Percentiles rank a stretch among this genome's conserved stretches.
phyloP scores from a whole-genome alignment of 1,140 invertebrate genomes.

The Himalopsyche phryganea region DNA sequence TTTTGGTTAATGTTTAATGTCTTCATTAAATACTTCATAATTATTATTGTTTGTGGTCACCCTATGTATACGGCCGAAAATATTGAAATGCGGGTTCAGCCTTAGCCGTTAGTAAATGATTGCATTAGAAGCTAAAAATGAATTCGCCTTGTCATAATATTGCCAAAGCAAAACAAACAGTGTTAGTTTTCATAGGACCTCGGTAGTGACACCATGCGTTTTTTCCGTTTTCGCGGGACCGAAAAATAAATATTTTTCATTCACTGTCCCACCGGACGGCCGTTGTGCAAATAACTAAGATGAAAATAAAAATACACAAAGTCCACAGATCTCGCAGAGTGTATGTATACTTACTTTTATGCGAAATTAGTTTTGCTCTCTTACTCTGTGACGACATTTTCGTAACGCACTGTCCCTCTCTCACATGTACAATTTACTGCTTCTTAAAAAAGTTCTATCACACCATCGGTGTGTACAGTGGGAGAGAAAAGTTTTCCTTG shows the following conservation, averaged over 20 bases:
- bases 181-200: too few relatives aligned
- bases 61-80: too few relatives aligned
- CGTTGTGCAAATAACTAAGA: slow-evolving; percentile 3
- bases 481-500: neutral
- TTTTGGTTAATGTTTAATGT: too few relatives aligned
- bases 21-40: too few relatives aligned
- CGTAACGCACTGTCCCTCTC: slow-evolving; percentile 1
- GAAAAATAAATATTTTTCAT: slow-evolving; percentile 2
- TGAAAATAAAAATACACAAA: slow-evolving; percentile 3
- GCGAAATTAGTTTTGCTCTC: slow-evolving; percentile 27
- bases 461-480: slow-evolving; percentile 15
- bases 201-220: too few relatives aligned
- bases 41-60: too few relatives aligned
- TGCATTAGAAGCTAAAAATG: too few relatives aligned
- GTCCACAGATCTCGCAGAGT: neutral
- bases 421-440: slow-evolving; percentile 27
- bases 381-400: neutral
- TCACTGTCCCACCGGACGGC: slow-evolving; percentile 2
- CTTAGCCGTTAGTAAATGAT: too few relatives aligned
- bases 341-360: slow-evolving; percentile 22
- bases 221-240: neutral
- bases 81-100: too few relatives aligned
- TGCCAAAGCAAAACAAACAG: too few relatives aligned
- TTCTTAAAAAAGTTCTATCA: slow-evolving; percentile 28
- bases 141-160: too few relatives aligned